Evolutionary conservation across 1,140 invertebrate genomes (phyloP), one percentile per base, ranked within the genome.

Genomic region (Gonatopus flavifemur): DNA sequence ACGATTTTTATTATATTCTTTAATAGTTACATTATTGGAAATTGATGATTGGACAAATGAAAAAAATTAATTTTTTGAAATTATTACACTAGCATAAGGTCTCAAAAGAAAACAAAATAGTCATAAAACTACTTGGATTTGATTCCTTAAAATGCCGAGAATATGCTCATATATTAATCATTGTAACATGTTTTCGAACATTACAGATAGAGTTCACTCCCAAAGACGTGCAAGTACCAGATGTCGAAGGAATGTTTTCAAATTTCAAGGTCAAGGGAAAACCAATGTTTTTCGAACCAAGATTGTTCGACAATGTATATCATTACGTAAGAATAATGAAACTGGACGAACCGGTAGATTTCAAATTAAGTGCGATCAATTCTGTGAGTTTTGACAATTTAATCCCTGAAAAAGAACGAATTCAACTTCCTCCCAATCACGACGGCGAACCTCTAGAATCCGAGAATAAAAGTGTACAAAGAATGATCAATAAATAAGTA

Each of bases 281-380:
- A 9, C 83, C 91, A 1, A 60, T 94, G 0, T 93, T 96, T 66
- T 76, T 96, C 10, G 89, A 92, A 69, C 78, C 84, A 0, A 70
- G 77, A 2, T 66, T 80, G 12, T 95, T 96, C 60, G 69, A 78
- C 6, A 81, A 90, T 55, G 78, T 83, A 0, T 66, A 82, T 45
- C 87, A 94, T 70, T 96, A 91, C 78, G 84, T 82, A 25, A 86
- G 84, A 62, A 84, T 97, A 33, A 92, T 96, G 88, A 91, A 91
- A 2, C 95, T 88, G 70, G 91, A 97, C 65, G 91, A 94, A 72
- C 93, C 92, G 6, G 78, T 94, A 28, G 88, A 95, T 74, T 88
- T 92, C 46, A 86, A 87, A 75, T 59, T 88, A 15, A 24, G 18
- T n/a, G 45, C 19, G 8, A 13, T 38, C 13, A 38, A 47, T 3